A percentile compares a stretch with the other conserved stretches of the same genome.
Evolutionary conservation across 2,888 invertebrate genomes (phyloP).

Genomic region (Periphyllus acericola): DNA sequence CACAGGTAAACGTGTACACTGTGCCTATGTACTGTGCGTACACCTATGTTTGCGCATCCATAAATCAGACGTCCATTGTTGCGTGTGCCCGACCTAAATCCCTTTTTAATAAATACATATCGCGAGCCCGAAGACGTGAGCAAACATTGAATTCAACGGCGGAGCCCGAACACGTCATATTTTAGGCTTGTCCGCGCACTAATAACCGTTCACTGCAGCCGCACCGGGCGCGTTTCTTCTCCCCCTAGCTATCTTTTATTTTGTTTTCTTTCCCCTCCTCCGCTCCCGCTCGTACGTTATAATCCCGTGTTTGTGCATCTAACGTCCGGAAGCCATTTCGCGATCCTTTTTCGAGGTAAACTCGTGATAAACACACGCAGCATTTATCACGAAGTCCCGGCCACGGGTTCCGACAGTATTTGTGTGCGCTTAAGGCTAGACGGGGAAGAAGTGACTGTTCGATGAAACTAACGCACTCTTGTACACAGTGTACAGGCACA

Average conservation of each 20-base stretch:
- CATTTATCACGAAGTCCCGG: slow-evolving; percentile 25
- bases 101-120: slow-evolving; percentile 42
- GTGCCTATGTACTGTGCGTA: background rate
- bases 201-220: too few relatives aligned
- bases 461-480: background rate
- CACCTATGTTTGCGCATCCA: slow-evolving; percentile 15
- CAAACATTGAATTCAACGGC: background rate
- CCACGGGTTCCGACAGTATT: background rate
- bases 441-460: background rate
- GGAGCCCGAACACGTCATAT: background rate
- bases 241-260: background rate
- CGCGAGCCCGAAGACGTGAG: background rate
- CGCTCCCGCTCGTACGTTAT: background rate
- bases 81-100: background rate
- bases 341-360: background rate
- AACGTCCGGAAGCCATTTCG: slow-evolving; percentile 5
- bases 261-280: background rate
- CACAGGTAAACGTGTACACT: background rate
- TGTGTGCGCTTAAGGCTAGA: background rate
- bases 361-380: background rate
- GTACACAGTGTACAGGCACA: background rate
- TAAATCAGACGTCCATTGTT: slow-evolving; percentile 48
- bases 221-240: background rate
- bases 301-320: background rate
- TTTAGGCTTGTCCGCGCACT: background rate